phyloP scores from a whole-genome alignment of 2,797 vertebrate genomes.

The Peromyscus attwateri region DNA sequence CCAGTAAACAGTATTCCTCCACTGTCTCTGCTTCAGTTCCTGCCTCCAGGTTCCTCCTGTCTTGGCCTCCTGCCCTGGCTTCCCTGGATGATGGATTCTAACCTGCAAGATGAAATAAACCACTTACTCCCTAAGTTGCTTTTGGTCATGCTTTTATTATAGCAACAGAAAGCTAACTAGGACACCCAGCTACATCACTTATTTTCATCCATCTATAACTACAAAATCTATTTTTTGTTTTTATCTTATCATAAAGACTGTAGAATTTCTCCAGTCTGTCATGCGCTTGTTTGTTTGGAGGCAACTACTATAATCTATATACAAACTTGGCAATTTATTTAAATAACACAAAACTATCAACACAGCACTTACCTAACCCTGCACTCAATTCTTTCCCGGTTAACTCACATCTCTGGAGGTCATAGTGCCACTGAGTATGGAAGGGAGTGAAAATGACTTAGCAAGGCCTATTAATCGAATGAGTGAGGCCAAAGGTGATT shows the following conservation, averaged over 20 bases:
- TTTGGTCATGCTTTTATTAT: not conserved
- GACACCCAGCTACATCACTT: not conserved
- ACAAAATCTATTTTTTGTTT: conserved; percentile 56
- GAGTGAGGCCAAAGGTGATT: not conserved
- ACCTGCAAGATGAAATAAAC: not conserved
- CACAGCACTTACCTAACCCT: not conserved
- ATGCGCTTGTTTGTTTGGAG: not conserved
- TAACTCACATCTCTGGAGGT: conserved; percentile 31
- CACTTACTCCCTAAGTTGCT: not conserved
- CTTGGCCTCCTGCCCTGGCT: not conserved
- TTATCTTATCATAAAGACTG: conserved; percentile 47
- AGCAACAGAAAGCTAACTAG: not conserved
- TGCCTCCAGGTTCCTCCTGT: not conserved
- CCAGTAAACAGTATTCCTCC: not conserved
- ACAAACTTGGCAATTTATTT: conserved; percentile 44
- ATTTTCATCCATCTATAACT: not conserved
- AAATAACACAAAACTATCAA: conserved; percentile 33
- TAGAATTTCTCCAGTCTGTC: conserved; percentile 34
- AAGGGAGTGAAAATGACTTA: conserved; percentile 41
- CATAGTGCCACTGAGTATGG: not conserved
- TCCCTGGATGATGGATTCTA: not conserved
- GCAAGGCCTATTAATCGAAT: conserved; percentile 59
- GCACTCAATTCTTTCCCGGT: conserved; percentile 53
- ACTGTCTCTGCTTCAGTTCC: not conserved
- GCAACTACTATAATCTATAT: conserved; percentile 8